Evolutionary conservation across 2,797 vertebrate species (phyloP).

Genomic region (Monodelphis domestica): DNA sequence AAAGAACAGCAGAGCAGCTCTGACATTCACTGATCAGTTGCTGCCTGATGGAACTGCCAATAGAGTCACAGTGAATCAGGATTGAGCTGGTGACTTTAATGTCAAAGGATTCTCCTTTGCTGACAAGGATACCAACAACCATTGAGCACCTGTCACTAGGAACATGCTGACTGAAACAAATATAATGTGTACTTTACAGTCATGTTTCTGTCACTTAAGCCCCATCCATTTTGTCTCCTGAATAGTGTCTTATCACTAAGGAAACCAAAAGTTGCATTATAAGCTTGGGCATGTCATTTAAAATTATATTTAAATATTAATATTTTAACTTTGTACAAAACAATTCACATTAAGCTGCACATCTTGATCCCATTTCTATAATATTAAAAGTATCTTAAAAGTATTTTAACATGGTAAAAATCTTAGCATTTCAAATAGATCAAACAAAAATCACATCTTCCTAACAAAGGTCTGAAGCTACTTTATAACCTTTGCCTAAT

Average conservation of each 20-base stretch:
- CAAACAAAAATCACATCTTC: not conserved
- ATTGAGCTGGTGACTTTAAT: constrained; percentile 82
- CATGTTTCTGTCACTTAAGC: constrained; percentile 78
- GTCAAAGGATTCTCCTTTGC: constrained; percentile 82
- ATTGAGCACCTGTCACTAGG: constrained; percentile 83
- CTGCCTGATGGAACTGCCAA: constrained; percentile 87
- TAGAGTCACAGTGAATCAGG: constrained; percentile 80
- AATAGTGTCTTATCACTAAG: constrained; percentile 61
- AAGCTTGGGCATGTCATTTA: constrained; percentile 5
- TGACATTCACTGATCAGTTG: constrained; percentile 83
- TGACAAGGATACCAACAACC: constrained; percentile 85
- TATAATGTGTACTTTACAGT: constrained; percentile 73
- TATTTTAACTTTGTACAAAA: constrained; percentile 19
- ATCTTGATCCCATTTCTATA: constrained; percentile 40
- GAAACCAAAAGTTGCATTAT: constrained; percentile 58
- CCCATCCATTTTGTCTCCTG: constrained; percentile 38
- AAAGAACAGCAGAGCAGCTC: constrained; percentile 73
- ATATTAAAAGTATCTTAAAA: not conserved
- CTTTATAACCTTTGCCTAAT: constrained; percentile 41
- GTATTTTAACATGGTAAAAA: constrained; percentile 2
- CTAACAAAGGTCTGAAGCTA: constrained; percentile 34
- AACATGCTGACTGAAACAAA: constrained; percentile 75
- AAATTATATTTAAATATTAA: constrained; percentile 16
- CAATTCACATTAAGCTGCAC: not conserved
- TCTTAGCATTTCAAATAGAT: constrained; percentile 44